Conservation (phyloP, 2,797 vertebrate species). For the Oreortyx pictus region DNA sequence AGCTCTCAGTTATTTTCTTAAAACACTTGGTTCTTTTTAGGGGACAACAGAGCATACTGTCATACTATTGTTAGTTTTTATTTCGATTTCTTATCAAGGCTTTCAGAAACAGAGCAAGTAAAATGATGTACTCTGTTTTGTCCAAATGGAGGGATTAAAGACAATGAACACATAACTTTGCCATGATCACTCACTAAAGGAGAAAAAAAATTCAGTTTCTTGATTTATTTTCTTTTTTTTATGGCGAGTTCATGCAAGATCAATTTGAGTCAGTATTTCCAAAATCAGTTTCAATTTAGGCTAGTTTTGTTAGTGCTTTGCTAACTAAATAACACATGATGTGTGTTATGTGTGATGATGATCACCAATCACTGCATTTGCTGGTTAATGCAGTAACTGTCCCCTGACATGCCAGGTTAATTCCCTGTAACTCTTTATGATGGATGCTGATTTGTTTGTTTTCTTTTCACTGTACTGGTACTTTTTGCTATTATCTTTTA, state of each 20-base stretch:
- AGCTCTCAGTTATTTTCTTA: neutral
- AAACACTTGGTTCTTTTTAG: neutral
- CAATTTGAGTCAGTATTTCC: conserved; percentile 22
- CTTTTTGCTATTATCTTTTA: neutral
- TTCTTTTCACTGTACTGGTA: neutral
- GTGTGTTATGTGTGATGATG: too few relatives aligned
- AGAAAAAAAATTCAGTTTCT: neutral
- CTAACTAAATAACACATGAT: neutral
- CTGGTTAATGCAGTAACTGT: conserved; percentile 26
- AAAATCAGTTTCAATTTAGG: conserved; percentile 18
- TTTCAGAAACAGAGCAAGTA: neutral
- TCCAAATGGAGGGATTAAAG: neutral
- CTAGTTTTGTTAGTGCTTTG: neutral
- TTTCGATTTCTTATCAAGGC: neutral
- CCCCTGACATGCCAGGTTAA: neutral
- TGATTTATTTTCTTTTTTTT: neutral
- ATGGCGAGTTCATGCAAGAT: neutral
- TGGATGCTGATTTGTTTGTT: neutral
- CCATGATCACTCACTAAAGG: neutral
- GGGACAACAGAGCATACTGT: neutral
- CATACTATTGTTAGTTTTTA: neutral
- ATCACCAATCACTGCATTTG: conserved; percentile 21
- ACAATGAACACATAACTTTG: conserved; percentile 17
- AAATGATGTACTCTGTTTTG: neutral
- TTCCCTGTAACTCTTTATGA: neutral